Evolutionary conservation across 2,113 vertebrate species (phyloP), one percentile per base, ranked within the genome.

Genomic region (Sceloporus undulatus): DNA sequence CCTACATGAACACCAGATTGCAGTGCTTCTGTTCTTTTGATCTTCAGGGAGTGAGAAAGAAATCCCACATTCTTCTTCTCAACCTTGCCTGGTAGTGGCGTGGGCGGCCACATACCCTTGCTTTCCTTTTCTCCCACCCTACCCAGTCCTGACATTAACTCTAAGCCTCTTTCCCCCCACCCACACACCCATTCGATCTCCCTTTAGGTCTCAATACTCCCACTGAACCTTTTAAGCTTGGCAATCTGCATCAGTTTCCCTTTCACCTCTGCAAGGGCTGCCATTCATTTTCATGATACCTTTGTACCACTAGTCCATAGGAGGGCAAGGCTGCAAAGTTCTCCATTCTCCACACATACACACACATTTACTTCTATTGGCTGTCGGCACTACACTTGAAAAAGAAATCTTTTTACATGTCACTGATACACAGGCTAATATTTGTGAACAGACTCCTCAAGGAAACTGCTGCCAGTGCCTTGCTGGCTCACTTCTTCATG

Each of bases 1-100:
- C 92, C 94, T 94, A 90, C 73, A 95, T 92, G 95, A 95, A 95
- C 92, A 95, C 93, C 88, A 94, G 88, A 92, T 91, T 95, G 84
- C 82, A 86, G 80, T 76, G 94, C 92, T 95, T 96, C 95, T 95
- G 92, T 92, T 94, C 93, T 86, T 93, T 94, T 93, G 77, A 90
- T 91, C 90, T 90, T 89, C 48, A 84, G 88, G 80, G 85, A 89
- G 90, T 84, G 54, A 86, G 79, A 71, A 29, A 85, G 27, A 92
- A 90, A 93, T 85, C 92, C 93, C 91, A 92, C 91, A 91, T 88
- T 83, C 90, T 94, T 92, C 94, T 91, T 92, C 91, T 89, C 94
- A 93, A 52, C 84, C 79, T 84, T 75, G 85, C 93, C 89, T 84
- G 85, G 94, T 87, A 71, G 68, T 0, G 5, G 77, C 0, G 90